These are phyloP conservation scores for Pycnonotus jocosus DNA, from an alignment of 2,113 vertebrate genomes.

Conservation along the genomic window DNA sequence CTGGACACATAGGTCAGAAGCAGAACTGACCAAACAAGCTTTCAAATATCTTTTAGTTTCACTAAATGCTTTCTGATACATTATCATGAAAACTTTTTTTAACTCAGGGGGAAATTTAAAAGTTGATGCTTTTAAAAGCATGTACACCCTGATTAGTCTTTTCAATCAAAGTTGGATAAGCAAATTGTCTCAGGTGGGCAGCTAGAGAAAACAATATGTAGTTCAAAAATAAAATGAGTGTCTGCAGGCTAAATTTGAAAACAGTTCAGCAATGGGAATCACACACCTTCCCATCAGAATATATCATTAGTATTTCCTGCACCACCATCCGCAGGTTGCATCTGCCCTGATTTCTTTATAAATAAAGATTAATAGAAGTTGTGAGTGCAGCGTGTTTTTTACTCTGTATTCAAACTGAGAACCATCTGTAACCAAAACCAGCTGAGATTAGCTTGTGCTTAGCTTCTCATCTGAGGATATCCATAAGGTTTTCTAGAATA, in stretches of 20 bases:
- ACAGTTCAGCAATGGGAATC: not conserved
- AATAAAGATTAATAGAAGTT: not conserved
- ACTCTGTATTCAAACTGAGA: not conserved
- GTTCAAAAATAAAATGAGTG: not conserved
- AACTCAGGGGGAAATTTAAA: not conserved
- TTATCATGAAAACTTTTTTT: not conserved
- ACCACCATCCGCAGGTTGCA: not conserved
- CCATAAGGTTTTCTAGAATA: not conserved
- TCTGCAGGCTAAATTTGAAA: not conserved
- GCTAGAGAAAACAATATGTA: not conserved
- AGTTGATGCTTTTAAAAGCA: not conserved
- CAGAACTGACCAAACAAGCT: not conserved
- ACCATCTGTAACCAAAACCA: not conserved
- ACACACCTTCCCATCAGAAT: not conserved
- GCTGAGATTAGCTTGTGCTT: not conserved
- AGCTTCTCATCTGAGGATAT: not conserved
- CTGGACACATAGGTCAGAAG: not conserved
- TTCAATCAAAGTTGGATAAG: not conserved
- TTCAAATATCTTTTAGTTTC: not conserved
- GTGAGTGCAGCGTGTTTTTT: accelerated
- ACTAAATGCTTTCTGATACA: not conserved
- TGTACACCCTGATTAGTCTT: not conserved
- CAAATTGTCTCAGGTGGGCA: not conserved
- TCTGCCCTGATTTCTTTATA: not conserved
- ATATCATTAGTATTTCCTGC: not conserved